phyloP scores from a whole-genome alignment of 2,113 vertebrate species.

The Marcusenius ussheri region DNA sequence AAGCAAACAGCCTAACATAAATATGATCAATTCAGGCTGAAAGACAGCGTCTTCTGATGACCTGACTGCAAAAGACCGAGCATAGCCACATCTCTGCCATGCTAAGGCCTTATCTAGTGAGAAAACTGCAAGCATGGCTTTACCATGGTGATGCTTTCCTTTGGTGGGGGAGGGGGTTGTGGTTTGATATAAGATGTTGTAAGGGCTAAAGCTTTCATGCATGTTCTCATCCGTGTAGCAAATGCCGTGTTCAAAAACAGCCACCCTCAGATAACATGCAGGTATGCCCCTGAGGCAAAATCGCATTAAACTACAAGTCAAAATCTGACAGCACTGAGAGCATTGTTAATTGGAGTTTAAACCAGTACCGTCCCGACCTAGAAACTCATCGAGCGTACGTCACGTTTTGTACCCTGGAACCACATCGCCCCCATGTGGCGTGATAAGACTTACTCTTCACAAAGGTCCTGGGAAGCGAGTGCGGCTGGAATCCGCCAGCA shows the following conservation, averaged over 20 bases:
- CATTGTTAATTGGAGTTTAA: not conserved
- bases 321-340: not conserved
- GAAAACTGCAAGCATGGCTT: not conserved
- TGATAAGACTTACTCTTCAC: conserved; percentile 71
- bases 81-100: not conserved
- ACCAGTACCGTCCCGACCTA: not conserved
- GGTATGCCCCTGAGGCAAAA: not conserved
- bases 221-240: not conserved
- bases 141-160: not conserved
- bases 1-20: not conserved
- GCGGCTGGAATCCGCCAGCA: conserved; percentile 79
- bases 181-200: not conserved
- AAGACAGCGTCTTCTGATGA: not conserved
- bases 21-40: not conserved
- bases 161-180: not conserved
- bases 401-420: not conserved
- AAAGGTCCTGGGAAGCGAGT: conserved; percentile 59
- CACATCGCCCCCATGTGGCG: not conserved
- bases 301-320: not conserved
- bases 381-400: not conserved
- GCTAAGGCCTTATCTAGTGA: not conserved
- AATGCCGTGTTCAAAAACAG: not conserved
- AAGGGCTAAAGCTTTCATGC: not conserved
- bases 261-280: not conserved
- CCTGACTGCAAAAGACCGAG: not conserved